Evolutionary conservation across 2,113 vertebrate species (phyloP), one percentile per base, ranked within the genome.

Genomic region (Anhinga anhinga): DNA sequence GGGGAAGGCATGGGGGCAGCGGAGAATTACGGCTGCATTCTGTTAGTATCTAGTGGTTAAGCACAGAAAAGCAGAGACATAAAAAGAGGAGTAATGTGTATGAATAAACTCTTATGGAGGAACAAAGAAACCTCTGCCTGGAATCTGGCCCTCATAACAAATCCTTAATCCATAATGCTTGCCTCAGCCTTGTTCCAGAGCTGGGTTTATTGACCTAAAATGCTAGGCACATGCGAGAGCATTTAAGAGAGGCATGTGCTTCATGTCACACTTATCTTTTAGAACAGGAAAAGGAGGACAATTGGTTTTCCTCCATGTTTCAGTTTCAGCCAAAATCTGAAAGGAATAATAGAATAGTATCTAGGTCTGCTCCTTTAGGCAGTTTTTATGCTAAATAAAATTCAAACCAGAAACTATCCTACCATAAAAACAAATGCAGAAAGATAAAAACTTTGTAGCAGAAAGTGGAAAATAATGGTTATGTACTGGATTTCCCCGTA

Each of bases 241-340:
- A 0, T 93, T 95, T 95, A 94, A 78, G 71, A 83, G 84, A 96
- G 93, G 91, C 97, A 97, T 97, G 93, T 97, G 94, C 93, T 96
- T 97, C 91, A 71, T 95, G 93, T 96, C 95, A 96, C 90, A 96
- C 84, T 96, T 97, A 96, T 97, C 94, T 96, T 90, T 95, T 55
- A 96, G 84, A 93, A 58, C 87, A 96, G 84, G 95, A 95, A 95
- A 94, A 96, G 93, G 90, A 96, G 90, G 93, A 96, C 96, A 95
- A 95, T 91, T 95, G 94, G 52, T 79, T 97, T 96, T 77, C 67
- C 93, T 95, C 94, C 95, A 95, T 73, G 55, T 49, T 97, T 76
- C 82, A 21, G 78, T 59, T 91, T 58, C 86, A 87, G 93, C 91
- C 94, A 95, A 97, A 92, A 89, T 67, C 93, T 94, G 89, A 95